phyloP scores from a whole-genome alignment of 2,797 vertebrate species.

The Prunella strophiata region DNA sequence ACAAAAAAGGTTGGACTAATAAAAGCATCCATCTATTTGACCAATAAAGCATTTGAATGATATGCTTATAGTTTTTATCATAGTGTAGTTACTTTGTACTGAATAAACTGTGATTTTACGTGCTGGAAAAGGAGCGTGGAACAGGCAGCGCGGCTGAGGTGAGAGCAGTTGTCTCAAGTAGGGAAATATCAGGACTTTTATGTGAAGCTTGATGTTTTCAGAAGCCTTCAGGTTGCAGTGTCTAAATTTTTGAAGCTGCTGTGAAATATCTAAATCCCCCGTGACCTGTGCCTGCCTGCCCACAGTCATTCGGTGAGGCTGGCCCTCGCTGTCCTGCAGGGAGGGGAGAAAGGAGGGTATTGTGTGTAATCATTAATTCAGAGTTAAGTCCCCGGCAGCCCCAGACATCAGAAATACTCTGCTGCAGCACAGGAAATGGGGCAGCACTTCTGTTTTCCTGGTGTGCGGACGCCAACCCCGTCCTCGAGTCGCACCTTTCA shows the following conservation, averaged over 20 bases:
- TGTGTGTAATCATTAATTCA: slow-evolving; percentile 69
- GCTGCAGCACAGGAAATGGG: slow-evolving; percentile 60
- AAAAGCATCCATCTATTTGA: slow-evolving; percentile 83
- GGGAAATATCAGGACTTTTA: slow-evolving; percentile 53
- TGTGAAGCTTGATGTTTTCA: slow-evolving; percentile 47
- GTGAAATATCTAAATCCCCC: slow-evolving; percentile 55
- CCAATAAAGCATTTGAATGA: slow-evolving; percentile 83
- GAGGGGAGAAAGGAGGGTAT: slow-evolving; percentile 65
- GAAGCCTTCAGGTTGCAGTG: slow-evolving; percentile 57
- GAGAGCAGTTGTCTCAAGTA: slow-evolving; percentile 26
- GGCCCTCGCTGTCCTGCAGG: slow-evolving; percentile 61
- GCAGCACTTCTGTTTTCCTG: slow-evolving; percentile 67
- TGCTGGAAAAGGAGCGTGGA: slow-evolving; percentile 57
- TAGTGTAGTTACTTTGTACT: slow-evolving; percentile 68
- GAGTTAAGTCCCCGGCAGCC: slow-evolving; percentile 58
- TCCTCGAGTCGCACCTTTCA: slow-evolving; percentile 57
- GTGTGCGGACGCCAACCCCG: slow-evolving; percentile 42
- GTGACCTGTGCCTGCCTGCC: slow-evolving; percentile 46
- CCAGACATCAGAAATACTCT: slow-evolving; percentile 68
- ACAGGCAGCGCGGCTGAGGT: background rate
- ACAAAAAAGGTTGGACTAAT: slow-evolving; percentile 82
- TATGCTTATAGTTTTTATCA: slow-evolving; percentile 77
- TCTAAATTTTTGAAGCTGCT: slow-evolving; percentile 51
- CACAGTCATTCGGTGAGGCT: slow-evolving; percentile 29
- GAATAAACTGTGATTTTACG: slow-evolving; percentile 77